phyloP scores from a whole-genome alignment of 2,797 vertebrate species.

The Garrulus glandarius region DNA sequence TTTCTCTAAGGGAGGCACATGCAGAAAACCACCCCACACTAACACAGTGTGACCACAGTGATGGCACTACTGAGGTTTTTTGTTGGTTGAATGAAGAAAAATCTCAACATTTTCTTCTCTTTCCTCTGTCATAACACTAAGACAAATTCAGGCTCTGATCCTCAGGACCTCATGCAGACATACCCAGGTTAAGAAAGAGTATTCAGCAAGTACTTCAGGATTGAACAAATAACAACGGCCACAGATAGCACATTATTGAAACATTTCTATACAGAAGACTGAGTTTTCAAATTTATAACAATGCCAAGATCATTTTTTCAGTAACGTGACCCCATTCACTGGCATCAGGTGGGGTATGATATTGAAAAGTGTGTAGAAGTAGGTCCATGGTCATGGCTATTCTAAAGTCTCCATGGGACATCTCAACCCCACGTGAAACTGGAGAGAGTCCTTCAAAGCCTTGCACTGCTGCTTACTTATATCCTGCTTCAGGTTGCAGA shows the following conservation, averaged over 20 bases:
- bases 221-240: background rate
- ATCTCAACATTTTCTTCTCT: background rate
- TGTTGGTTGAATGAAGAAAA: background rate
- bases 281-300: background rate
- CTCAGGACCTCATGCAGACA: background rate
- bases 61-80: background rate
- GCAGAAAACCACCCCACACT: background rate
- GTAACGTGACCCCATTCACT: background rate
- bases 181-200: background rate
- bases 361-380: background rate
- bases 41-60: background rate
- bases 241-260: background rate
- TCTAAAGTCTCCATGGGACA: rapidly evolving
- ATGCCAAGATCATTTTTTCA: background rate
- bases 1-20: background rate
- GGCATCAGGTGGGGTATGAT: background rate
- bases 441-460: background rate
- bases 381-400: rapidly evolving
- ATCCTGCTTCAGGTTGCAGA: background rate
- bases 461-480: background rate
- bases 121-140: background rate
- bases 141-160: background rate
- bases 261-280: background rate
- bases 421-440: background rate
- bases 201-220: background rate